Percentiles rank a stretch among this genome's conserved stretches.
phyloP scores from a whole-genome alignment of 2,888 invertebrate species.

The Lasioglossum figueresi region DNA sequence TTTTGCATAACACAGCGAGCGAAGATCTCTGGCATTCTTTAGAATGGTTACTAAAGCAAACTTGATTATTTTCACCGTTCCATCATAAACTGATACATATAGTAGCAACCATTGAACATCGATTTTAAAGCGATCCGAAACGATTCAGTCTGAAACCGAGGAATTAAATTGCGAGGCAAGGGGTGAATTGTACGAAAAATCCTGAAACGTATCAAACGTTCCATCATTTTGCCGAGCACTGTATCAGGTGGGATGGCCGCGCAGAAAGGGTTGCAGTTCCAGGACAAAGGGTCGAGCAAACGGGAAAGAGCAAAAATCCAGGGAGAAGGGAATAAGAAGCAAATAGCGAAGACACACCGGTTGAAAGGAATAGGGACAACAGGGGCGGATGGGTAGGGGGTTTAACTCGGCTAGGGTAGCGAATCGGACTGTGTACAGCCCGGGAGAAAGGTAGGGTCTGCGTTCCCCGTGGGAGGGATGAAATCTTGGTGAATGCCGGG shows the following conservation, averaged over 20 bases:
- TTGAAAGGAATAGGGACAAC: not conserved
- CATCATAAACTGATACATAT: no score
- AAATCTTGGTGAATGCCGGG: conserved; percentile 78
- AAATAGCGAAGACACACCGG: conserved; percentile 1
- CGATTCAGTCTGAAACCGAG: not conserved
- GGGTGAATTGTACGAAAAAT: not conserved
- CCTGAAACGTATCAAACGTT: not conserved
- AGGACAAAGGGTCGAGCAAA: not conserved
- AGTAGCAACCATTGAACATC: no score
- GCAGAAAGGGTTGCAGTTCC: not conserved
- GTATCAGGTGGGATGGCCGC: not conserved
- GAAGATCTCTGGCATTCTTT: no score
- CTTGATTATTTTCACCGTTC: no score
- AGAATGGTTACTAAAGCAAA: no score
- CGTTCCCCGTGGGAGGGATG: conserved; percentile 35
- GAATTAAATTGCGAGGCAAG: not conserved
- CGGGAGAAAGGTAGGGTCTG: not conserved
- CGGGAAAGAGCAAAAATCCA: conserved; percentile 4
- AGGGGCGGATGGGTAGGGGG: not conserved
- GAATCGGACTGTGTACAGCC: conserved; percentile 21
- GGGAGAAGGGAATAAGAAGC: not conserved
- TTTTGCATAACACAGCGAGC: no score
- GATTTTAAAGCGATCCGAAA: not conserved
- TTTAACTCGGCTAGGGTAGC: not conserved
- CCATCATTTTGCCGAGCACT: not conserved